Conservation (phyloP, 1,140 invertebrate species). For the Popillia japonica region DNA sequence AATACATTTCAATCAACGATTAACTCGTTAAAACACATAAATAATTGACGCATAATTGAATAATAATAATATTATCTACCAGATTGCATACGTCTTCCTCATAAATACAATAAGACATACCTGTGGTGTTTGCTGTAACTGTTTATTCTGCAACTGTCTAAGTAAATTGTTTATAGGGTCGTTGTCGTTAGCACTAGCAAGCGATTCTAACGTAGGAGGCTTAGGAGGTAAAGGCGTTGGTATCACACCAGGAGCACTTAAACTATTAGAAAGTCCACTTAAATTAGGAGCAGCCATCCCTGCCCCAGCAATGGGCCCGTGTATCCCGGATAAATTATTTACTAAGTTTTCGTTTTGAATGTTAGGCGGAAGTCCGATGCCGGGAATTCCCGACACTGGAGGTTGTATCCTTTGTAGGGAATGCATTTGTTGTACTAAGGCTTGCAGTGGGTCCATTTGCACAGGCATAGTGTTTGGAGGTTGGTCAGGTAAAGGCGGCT, state of each 20-base stretch:
- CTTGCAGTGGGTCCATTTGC: constrained; percentile 64
- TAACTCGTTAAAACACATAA: too few relatives aligned
- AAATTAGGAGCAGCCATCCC: constrained; percentile 20
- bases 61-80: too few relatives aligned
- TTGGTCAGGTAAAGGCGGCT: constrained; percentile 57
- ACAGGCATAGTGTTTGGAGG: constrained; percentile 56
- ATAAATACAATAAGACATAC: neutral
- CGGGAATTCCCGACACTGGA: constrained; percentile 41
- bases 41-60: too few relatives aligned
- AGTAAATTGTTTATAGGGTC: constrained; percentile 65
- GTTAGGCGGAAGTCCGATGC: constrained; percentile 39
- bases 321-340: constrained; percentile 38
- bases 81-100: too few relatives aligned
- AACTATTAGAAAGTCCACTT: constrained; percentile 38
- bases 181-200: constrained; percentile 56
- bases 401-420: constrained; percentile 61
- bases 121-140: constrained; percentile 41
- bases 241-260: constrained; percentile 5
- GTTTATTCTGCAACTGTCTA: constrained; percentile 61
- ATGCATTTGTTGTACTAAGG: constrained; percentile 64
- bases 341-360: constrained; percentile 36
- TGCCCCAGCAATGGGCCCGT: neutral
- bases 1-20: too few relatives aligned
- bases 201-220: neutral
- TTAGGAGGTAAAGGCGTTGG: constrained; percentile 13